These are phyloP conservation scores for Bucco capensis DNA, from an alignment of 2,113 vertebrate species.

Conservation along the genomic window DNA sequence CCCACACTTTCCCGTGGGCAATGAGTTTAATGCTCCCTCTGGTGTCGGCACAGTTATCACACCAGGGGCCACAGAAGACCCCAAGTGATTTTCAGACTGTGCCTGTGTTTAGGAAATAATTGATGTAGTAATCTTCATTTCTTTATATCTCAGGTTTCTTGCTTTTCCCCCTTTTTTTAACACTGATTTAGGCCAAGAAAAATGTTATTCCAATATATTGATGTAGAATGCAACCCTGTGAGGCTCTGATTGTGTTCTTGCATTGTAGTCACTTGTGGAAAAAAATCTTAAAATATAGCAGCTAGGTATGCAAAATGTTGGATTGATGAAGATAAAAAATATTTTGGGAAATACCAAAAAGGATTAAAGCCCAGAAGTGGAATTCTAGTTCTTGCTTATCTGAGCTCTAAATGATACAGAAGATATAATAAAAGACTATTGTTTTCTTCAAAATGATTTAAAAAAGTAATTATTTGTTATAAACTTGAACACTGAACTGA, in stretches of 20 bases:
- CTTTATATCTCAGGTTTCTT: background rate
- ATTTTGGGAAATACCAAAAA: background rate
- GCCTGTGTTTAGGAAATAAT: background rate
- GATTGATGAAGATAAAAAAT: background rate
- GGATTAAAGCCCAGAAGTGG: background rate
- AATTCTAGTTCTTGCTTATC: background rate
- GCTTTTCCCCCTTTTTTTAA: background rate
- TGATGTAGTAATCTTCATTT: background rate
- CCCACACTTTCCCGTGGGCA: too few species aligned
- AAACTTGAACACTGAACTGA: background rate
- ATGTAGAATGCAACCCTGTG: background rate
- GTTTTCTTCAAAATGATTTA: background rate
- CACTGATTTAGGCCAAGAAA: background rate
- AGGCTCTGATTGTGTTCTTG: background rate
- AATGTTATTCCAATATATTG: background rate
- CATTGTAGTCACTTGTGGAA: background rate
- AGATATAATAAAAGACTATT: background rate
- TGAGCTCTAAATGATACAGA: background rate
- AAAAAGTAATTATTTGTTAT: background rate
- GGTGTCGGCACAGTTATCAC: too few species aligned
- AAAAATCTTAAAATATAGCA: background rate
- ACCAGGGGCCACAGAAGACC: too few species aligned
- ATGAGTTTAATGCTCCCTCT: too few species aligned
- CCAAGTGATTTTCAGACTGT: too few species aligned
- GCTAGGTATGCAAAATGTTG: background rate